Conservation (phyloP, 2,113 vertebrate species). For the Pseudorhombus dupliciocellatus region DNA sequence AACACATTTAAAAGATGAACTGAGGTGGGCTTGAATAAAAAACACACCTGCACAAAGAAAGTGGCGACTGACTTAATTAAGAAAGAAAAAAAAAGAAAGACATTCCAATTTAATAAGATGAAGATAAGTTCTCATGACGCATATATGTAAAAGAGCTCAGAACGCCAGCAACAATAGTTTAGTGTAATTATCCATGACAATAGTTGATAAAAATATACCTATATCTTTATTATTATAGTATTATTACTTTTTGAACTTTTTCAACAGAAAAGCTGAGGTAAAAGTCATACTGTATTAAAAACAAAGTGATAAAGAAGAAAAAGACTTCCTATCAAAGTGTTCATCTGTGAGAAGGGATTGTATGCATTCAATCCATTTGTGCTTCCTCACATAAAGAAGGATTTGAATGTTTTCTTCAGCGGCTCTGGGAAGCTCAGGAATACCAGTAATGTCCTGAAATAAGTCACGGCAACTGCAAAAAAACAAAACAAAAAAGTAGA, state of each 20-base stretch:
- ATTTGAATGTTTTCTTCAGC: not conserved
- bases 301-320: not conserved
- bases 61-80: not conserved
- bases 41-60: not conserved
- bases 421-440: slow-evolving; percentile 1
- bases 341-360: not conserved
- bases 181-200: too few relatives aligned
- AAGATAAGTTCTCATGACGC: too few relatives aligned
- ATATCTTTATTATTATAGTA: too few relatives aligned
- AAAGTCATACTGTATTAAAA: not conserved
- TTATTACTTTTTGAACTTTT: too few relatives aligned
- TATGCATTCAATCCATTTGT: not conserved
- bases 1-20: not conserved
- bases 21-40: not conserved
- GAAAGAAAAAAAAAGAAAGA: not conserved
- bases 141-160: too few relatives aligned
- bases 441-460: slow-evolving; percentile 19
- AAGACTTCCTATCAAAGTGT: not conserved
- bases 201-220: too few relatives aligned
- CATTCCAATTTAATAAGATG: not conserved
- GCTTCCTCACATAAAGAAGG: not conserved
- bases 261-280: not conserved
- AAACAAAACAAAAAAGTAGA: not conserved
- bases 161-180: too few relatives aligned
- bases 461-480: slow-evolving; percentile 10